A percentile compares a stretch with the other conserved stretches of the same genome.
Conservation (phyloP, 2,888 invertebrate genomes). For the Callyntrura sp. region DNA sequence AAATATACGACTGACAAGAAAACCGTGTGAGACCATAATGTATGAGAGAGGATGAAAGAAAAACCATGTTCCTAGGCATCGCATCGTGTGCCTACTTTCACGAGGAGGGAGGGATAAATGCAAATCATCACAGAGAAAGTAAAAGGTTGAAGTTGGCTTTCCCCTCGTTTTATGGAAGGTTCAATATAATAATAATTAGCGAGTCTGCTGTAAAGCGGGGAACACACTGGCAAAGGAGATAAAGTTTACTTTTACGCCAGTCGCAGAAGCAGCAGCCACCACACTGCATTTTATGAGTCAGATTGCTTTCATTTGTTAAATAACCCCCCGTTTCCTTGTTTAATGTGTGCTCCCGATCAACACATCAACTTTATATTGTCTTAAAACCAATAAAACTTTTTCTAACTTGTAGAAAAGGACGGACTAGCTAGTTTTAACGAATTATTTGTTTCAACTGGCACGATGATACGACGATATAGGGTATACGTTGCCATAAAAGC, state of each 20-base stretch:
- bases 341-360: background rate
- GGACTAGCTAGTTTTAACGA: background rate
- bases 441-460: no score
- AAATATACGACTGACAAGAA: background rate
- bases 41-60: background rate
- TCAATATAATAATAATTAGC: slow-evolving; percentile 27
- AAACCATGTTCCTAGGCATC: background rate
- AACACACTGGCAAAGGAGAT: background rate
- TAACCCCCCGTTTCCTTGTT: background rate
- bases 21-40: background rate
- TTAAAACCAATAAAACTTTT: slow-evolving; percentile 31
- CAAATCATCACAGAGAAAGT: background rate
- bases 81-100: background rate
- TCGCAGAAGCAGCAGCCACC: background rate
- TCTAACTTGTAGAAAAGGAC: slow-evolving; percentile 25
- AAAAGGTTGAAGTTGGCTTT: no score
- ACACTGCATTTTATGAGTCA: background rate
- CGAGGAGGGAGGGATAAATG: background rate
- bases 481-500: no score
- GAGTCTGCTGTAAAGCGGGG: slow-evolving; percentile 42
- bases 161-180: no score
- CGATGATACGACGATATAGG: no score
- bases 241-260: background rate
- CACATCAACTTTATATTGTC: background rate
- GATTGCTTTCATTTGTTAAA: slow-evolving; percentile 4